Evolutionary conservation across 2,888 invertebrate genomes (phyloP), one percentile per base, ranked within the genome.

Genomic region (Meteorus cinctellus): DNA sequence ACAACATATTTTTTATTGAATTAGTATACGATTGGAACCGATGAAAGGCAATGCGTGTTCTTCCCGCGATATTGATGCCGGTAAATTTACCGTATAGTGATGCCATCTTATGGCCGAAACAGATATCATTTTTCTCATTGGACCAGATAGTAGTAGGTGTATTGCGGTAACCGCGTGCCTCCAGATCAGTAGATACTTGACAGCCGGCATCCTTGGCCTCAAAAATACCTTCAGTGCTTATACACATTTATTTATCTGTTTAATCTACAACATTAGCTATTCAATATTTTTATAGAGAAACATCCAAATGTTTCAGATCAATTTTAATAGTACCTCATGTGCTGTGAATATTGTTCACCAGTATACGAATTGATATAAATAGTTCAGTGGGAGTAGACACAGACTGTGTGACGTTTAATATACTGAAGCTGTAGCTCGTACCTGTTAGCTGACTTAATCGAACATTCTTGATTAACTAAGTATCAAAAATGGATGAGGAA

Each of bases 401-500:
- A 12, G 12, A 12, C 12, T 2, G 41, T 41, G 8, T 6, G 4
- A 34, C 41, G 8, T 12, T 41, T 8, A 41, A 8, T 2, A 41
- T 12, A 41, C 41, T 41, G 41, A 10, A 5, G 41, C 41, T 41
- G 41, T 12, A 12, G 41, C 12, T 41, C 12, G 12, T 12, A 41
- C 41, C 2, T 10, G 8, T 41, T 41, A 2, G 41, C 41, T 10
- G 8, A 41, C 41, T 41, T 41, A 12, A 41, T 41, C 8, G 12
- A 41, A 41, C 4, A 41, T 41, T 41, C 2, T 12, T 0, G 2
- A 12, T 2, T 41, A 41, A 2, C n/a, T 16, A 1, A 55, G 55
- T 55, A 4, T 19, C n/a, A 6, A 55, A 82, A 79, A 88, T 91
- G 92, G 92, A 94, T 89, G 95, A 95, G 90, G 95, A 95, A 86